Evolutionary conservation across 2,888 invertebrate species (phyloP).

Genomic region (Chouioia cunea): DNA sequence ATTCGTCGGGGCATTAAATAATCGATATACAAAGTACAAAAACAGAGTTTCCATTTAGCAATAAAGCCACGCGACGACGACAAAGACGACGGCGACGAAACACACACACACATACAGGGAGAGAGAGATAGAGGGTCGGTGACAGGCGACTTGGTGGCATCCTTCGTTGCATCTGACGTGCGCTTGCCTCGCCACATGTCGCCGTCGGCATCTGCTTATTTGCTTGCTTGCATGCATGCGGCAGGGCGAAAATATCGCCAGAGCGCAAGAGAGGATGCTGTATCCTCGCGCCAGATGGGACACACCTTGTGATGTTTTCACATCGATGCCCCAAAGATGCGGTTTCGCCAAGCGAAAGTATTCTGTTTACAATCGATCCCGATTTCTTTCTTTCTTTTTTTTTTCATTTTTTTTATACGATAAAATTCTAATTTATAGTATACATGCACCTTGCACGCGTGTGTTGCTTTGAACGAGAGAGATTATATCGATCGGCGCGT

Average conservation of each 20-base stretch:
- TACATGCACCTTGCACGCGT: slow-evolving; percentile 10
- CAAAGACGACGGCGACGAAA: neutral
- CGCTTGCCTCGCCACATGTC: slow-evolving; percentile 31
- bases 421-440: slow-evolving; percentile 10
- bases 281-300: neutral
- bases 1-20: too few species aligned
- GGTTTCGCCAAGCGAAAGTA: too few species aligned
- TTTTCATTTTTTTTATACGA: neutral
- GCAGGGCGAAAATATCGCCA: slow-evolving; percentile 9
- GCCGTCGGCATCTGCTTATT: neutral
- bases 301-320: too few species aligned
- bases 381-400: too few species aligned
- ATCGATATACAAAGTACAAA: too few species aligned
- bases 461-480: neutral
- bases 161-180: slow-evolving; percentile 36
- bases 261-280: neutral
- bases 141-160: slow-evolving; percentile 6
- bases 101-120: too few species aligned
- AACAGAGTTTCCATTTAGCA: slow-evolving; percentile 36
- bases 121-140: neutral
- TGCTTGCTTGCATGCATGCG: slow-evolving; percentile 9
- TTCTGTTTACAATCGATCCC: too few species aligned
- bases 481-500: slow-evolving; percentile 23
- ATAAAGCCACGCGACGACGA: slow-evolving; percentile 31
- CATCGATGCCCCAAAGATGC: too few species aligned